Evolutionary conservation across 35 echinoderm and acorn worm genomes (phyloP).

Genomic region (Eucidaris tribuloides): DNA sequence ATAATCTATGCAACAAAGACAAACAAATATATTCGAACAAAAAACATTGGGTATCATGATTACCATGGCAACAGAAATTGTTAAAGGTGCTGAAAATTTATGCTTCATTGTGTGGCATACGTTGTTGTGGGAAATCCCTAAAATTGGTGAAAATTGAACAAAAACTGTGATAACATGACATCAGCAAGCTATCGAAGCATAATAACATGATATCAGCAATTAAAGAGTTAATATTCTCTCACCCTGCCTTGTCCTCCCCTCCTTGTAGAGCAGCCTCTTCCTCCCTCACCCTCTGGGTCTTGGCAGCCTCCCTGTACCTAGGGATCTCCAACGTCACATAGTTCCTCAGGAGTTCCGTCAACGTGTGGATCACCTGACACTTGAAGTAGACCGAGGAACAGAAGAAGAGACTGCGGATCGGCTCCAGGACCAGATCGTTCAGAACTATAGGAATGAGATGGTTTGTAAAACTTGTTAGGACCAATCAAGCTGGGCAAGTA

Average conservation of each 20-base stretch:
- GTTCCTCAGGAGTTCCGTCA: conserved; percentile 86
- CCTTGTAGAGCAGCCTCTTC: neutral
- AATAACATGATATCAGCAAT: too few species aligned
- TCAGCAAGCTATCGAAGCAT: too few species aligned
- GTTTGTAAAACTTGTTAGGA: neutral
- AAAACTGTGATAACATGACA: too few species aligned
- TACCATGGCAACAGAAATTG: too few species aligned
- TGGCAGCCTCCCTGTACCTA: conserved; percentile 4
- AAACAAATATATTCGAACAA: too few species aligned
- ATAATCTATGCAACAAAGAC: too few species aligned
- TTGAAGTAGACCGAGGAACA: conserved; percentile 92
- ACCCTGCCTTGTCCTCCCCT: neutral
- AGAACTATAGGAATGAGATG: conserved; percentile 47
- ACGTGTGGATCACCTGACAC: conserved; percentile 77
- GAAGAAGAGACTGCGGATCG: conserved; percentile 81
- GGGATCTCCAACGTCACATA: conserved; percentile 74
- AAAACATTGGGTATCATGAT: too few species aligned
- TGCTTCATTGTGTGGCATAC: too few species aligned
- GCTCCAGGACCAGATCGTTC: conserved; percentile 89
- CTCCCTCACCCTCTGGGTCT: neutral
- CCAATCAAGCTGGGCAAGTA: neutral
- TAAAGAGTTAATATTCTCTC: too few species aligned
- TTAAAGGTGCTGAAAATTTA: too few species aligned
- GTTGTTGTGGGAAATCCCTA: too few species aligned
- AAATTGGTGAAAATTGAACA: too few species aligned